Evolutionary conservation across 2,113 vertebrate genomes (phyloP), one percentile per base, ranked within the genome.

Genomic region (Thinocorus orbignyianus): DNA sequence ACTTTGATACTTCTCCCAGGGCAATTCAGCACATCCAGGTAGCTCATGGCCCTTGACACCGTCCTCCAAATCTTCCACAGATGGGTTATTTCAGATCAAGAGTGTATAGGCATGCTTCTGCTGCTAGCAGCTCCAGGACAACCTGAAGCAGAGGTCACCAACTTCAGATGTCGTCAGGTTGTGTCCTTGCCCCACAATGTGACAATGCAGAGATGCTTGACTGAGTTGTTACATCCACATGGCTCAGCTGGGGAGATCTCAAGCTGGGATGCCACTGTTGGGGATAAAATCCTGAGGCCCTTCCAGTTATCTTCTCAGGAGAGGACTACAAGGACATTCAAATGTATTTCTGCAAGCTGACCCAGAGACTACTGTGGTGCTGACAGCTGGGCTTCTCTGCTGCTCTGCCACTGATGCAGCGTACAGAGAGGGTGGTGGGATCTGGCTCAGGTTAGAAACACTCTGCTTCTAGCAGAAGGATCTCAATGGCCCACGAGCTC

Each of bases 321-420:
- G 7, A 93, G 19, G 57, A 74, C n/a, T 31, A 30, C 10, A 52
- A 49, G n/a, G 70, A 88, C 66, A 64, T 49, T 17, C 49, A 78
- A 60, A 62, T 30, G 23, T 6, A 7, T 6, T 14, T 72, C 54
- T 77, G 72, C 46, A 70, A 79, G 51, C 55, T 55, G n/a, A 52
- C 42, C 54, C 23, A 54, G 54, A 83, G 31, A 37, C 41, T 54
- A 48, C 11, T 22, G 37, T 2, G 5, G 49, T 48, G 42, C 26
- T 30, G 33, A 68, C 41, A 68, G 25, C 1, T 0, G 30, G 33
- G 39, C 11, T 7, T 65, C 79, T 16, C 17, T 0, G 1, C 64
- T 57, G 74, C 52, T 90, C 54, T 88, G 68, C 23, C 37, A 19
- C 44, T 51, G 58, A 13, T 52, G 39, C 68, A 83, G 62, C 1